phyloP scores from a whole-genome alignment of 2,888 invertebrate species.

The Synergus laeviventris region DNA sequence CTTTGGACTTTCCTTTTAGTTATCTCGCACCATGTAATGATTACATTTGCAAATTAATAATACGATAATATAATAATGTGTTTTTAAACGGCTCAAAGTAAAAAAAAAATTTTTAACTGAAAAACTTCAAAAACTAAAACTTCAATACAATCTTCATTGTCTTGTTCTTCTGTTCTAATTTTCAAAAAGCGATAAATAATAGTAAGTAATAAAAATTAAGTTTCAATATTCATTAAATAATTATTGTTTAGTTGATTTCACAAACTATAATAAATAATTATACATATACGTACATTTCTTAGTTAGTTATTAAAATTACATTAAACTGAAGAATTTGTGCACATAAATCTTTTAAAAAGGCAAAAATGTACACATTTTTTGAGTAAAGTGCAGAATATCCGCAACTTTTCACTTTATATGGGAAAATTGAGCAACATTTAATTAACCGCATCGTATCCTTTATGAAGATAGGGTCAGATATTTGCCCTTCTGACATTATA shows the following conservation, averaged over 20 bases:
- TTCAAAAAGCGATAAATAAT: no score
- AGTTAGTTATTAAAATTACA: neutral
- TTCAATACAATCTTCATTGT: no score
- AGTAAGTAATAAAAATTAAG: no score
- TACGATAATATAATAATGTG: neutral
- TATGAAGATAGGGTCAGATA: neutral
- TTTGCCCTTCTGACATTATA: no score
- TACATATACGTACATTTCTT: neutral
- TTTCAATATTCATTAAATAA: no score
- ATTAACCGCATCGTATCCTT: neutral
- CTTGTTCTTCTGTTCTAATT: no score
- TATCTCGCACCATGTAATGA: neutral
- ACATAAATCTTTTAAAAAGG: neutral
- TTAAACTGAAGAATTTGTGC: neutral
- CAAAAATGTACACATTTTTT: neutral
- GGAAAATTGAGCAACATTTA: neutral
- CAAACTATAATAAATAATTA: neutral
- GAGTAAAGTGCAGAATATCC: neutral
- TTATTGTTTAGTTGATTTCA: neutral
- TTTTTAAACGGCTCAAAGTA: no score
- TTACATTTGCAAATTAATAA: neutral
- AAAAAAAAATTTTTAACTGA: no score
- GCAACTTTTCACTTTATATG: neutral
- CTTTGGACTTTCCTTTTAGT: slow-evolving; percentile 14
- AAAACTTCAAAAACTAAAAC: no score